Conservation (phyloP, 2,888 invertebrate species). For the Coenonympha arcania region DNA sequence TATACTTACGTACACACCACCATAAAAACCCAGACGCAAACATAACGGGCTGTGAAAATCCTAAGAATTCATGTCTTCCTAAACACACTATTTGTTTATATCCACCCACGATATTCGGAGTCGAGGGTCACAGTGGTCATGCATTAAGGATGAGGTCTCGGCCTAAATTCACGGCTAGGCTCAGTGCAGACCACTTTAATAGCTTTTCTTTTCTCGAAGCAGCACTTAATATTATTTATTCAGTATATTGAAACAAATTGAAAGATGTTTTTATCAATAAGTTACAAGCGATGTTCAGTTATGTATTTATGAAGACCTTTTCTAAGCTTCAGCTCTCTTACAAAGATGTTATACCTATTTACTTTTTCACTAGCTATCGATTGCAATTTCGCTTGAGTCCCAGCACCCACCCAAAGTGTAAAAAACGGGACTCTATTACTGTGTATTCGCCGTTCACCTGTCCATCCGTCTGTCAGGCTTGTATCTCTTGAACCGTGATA, state of each 20-base stretch:
- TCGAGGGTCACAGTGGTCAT: slow-evolving; percentile 35
- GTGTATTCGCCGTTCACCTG: no score
- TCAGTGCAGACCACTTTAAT: slow-evolving; percentile 27
- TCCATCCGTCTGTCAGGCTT: no score
- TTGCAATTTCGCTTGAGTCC: no score
- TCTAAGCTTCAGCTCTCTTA: no score
- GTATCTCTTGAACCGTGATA: no score
- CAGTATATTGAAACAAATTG: background rate
- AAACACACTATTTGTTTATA: slow-evolving; percentile 16
- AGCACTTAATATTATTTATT: background rate
- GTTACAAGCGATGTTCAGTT: no score
- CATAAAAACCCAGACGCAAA: background rate
- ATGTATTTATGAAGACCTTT: no score
- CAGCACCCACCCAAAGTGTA: no score
- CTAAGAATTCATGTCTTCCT: slow-evolving; percentile 12
- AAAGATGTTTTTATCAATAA: background rate
- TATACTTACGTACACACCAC: background rate
- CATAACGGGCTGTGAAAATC: no score
- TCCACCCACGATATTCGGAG: slow-evolving; percentile 25
- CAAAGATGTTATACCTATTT: no score
- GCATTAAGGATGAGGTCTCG: slow-evolving; percentile 65
- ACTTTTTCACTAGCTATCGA: no score
- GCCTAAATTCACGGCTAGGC: slow-evolving; percentile 49
- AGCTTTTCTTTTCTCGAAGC: slow-evolving; percentile 5
- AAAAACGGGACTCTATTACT: no score